These are phyloP conservation scores for Bujurquina vittata DNA, from an alignment of 2,113 vertebrate genomes.

Conservation along the genomic window DNA sequence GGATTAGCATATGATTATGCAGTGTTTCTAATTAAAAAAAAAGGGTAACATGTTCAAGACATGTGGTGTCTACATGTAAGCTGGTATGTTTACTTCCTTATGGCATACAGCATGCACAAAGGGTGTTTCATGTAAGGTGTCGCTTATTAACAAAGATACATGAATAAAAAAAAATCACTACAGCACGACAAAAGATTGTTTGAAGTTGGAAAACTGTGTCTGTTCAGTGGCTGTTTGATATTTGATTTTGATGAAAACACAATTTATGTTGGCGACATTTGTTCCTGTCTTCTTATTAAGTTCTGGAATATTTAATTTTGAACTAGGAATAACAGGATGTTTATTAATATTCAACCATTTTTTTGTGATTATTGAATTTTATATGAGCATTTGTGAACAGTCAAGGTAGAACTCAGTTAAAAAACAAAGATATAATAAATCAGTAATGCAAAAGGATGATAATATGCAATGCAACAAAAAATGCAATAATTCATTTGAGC, in stretches of 20 bases:
- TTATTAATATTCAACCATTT: not conserved
- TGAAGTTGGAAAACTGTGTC: not conserved
- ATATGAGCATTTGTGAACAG: slow-evolving; percentile 18
- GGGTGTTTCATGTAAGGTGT: slow-evolving; percentile 43
- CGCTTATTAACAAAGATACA: slow-evolving; percentile 38
- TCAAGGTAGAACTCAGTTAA: slow-evolving; percentile 17
- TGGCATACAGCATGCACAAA: slow-evolving; percentile 54
- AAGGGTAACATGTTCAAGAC: slow-evolving; percentile 46
- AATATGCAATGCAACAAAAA: slow-evolving; percentile 50
- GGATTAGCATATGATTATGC: slow-evolving; percentile 68
- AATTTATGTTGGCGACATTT: not conserved
- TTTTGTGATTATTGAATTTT: slow-evolving; percentile 14
- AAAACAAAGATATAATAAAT: not conserved
- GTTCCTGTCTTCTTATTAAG: not conserved
- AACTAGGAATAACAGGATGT: not conserved
- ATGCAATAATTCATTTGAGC: slow-evolving; percentile 46
- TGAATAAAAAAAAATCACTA: slow-evolving; percentile 1
- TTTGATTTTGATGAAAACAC: not conserved
- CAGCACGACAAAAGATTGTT: not conserved
- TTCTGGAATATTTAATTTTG: not conserved
- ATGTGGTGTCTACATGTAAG: slow-evolving; percentile 53
- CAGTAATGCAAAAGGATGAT: slow-evolving; percentile 11
- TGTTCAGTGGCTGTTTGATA: not conserved
- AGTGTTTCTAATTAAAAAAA: slow-evolving; percentile 57
- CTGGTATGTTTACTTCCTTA: slow-evolving; percentile 44